phyloP scores from a whole-genome alignment of 2,797 vertebrate genomes.

The Rhyacichthys aspro region DNA sequence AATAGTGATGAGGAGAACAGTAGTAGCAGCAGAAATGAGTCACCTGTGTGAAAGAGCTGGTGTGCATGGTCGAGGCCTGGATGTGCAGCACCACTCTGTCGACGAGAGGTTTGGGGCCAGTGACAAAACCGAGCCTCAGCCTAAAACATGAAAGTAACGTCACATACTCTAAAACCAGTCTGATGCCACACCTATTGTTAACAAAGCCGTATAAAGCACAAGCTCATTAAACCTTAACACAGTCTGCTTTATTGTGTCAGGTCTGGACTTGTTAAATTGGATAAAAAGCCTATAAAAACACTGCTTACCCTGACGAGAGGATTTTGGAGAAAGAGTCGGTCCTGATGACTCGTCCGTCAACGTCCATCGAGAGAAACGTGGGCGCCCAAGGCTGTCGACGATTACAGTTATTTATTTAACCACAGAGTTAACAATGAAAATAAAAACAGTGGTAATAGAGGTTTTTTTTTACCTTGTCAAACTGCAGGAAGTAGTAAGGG shows the following conservation, averaged over 20 bases:
- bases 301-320: conserved; percentile 87
- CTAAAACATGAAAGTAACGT: conserved; percentile 60
- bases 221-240: conserved; percentile 4
- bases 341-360: conserved; percentile 82
- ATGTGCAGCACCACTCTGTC: conserved; percentile 90
- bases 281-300: too few species aligned
- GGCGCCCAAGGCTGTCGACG: conserved; percentile 78
- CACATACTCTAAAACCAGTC: background rate
- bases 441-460: background rate
- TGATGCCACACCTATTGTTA: background rate
- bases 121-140: conserved; percentile 91
- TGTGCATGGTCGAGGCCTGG: conserved; percentile 90
- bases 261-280: background rate
- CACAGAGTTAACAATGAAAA: too few species aligned
- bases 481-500: conserved; percentile 90
- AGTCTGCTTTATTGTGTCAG: background rate
- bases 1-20: too few species aligned
- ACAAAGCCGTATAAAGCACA: background rate
- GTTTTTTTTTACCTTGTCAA: conserved; percentile 80
- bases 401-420: background rate
- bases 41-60: conserved; percentile 94
- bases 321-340: conserved; percentile 87
- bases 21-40: conserved; percentile 10
- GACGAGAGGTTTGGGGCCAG: conserved; percentile 90
- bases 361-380: conserved; percentile 86